These are phyloP conservation scores for Macrobrachium nipponense DNA, from an alignment of 1,140 invertebrate genomes.

Conservation along the genomic window DNA sequence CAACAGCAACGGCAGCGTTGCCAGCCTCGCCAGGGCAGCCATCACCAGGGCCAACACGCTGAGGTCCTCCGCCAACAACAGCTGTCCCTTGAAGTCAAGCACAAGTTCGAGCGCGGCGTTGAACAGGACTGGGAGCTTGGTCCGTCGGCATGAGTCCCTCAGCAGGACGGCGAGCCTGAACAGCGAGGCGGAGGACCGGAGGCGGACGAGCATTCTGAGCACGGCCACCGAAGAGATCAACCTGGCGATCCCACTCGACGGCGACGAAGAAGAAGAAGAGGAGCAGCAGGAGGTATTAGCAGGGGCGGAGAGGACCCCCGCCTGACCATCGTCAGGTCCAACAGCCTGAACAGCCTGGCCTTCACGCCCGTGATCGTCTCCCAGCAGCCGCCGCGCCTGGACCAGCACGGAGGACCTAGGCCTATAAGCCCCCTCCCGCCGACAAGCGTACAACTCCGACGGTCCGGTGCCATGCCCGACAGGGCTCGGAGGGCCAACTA, in stretches of 20 bases:
- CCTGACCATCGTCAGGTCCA: conserved; percentile 33
- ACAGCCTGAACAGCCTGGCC: conserved; percentile 28
- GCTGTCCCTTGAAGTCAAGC: background rate
- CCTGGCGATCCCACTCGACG: conserved; percentile 39
- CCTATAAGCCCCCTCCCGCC: conserved; percentile 11
- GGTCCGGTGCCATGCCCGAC: conserved; percentile 24
- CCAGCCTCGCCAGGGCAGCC: conserved; percentile 38
- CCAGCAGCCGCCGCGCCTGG: conserved; percentile 32
- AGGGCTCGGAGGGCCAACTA: conserved; percentile 29
- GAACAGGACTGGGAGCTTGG: background rate
- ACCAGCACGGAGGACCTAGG: conserved; percentile 41
- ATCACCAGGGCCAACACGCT: conserved; percentile 28
- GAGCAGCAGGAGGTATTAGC: no score
- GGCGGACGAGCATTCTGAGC: conserved; percentile 24
- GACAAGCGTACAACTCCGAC: conserved; percentile 37
- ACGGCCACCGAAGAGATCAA: conserved; percentile 39
- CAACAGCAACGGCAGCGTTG: conserved; percentile 28
- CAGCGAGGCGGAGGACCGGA: conserved; percentile 24
- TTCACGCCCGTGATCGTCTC: conserved; percentile 37
- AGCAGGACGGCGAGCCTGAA: conserved; percentile 23
- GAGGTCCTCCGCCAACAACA: background rate
- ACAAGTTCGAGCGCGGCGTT: conserved; percentile 27
- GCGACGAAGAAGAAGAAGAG: conserved; percentile 19
- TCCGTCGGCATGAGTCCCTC: background rate
- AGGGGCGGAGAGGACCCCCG: conserved; percentile 9